Evolutionary conservation across 2,113 vertebrate species (phyloP), one percentile per base, ranked within the genome.

Genomic region (Solenodon paradoxus): DNA sequence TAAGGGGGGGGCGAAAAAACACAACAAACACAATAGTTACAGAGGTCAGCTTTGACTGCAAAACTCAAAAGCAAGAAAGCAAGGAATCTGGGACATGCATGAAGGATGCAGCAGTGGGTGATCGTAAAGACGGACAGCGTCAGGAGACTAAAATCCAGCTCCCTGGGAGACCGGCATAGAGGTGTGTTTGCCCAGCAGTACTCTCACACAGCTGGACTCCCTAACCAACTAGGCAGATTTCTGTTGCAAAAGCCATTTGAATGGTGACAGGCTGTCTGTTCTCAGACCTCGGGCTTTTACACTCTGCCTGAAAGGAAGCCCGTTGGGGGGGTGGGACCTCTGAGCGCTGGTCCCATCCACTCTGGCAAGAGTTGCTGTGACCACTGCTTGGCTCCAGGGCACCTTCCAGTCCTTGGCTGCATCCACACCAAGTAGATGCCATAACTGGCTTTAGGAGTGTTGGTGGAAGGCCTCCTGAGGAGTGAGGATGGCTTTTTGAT

Each of bases 1-100:
- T 86, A 69, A 63, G 84, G 30, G 69, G 79, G 66, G 87, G 53
- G 66, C 77, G 57, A 92, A 94, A 90, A 92, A 83, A 97, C 38
- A 97, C 53, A 95, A 86, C 40, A 89, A 66, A 82, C 66, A 77
- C 3, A 68, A 98, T 91, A 97, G 86, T 98, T 98, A 98, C 26
- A 90, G 97, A 95, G 95, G 96, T 95, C 97, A 96, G 94, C 93
- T 98, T 75, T 86, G 83, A n/a, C n/a, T 45, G 79, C 89, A 61
- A 92, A 95, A 42, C 96, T 94, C 86, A 96, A 71, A 68, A 92
- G 96, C 95, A 83, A 90, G 86, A 82, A 83, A 84, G 88, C 94
- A 30, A 42, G 47, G 20, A 53, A n/a, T n/a, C n/a, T n/a, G 95
- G 49, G 88, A 79, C 98, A 97, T 97, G 98, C 97, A 80, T 51